Conservation (phyloP, 2,888 invertebrate genomes). For the Lasioglossum lativentre region DNA sequence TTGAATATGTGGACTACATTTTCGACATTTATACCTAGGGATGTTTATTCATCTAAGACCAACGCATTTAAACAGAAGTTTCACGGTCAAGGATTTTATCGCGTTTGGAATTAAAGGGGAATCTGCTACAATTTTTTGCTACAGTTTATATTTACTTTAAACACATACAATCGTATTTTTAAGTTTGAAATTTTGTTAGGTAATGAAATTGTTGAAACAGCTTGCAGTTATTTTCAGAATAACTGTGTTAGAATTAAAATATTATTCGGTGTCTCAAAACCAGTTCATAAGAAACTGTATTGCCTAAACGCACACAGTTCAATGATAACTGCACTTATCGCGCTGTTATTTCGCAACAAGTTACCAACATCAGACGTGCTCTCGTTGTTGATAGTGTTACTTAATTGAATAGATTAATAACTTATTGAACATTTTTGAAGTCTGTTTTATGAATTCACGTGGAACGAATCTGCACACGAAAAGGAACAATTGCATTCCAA, state of each 20-base stretch:
- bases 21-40: neutral
- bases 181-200: neutral
- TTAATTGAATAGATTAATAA: neutral
- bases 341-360: neutral
- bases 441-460: neutral
- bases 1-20: neutral
- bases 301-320: neutral
- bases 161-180: no score
- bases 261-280: neutral
- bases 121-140: no score
- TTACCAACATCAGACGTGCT: neutral
- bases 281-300: neutral
- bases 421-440: neutral
- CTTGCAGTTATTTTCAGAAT: neutral
- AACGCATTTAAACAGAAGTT: neutral
- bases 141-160: no score
- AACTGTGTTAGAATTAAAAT: neutral
- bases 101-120: neutral
- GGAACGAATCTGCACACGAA: neutral
- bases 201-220: neutral
- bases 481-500: neutral
- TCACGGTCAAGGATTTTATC: neutral
- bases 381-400: neutral
- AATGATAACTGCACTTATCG: neutral
- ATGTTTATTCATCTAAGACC: neutral